phyloP scores from a whole-genome alignment of 2,797 vertebrate genomes.

The Otolemur crassicaudatus region DNA sequence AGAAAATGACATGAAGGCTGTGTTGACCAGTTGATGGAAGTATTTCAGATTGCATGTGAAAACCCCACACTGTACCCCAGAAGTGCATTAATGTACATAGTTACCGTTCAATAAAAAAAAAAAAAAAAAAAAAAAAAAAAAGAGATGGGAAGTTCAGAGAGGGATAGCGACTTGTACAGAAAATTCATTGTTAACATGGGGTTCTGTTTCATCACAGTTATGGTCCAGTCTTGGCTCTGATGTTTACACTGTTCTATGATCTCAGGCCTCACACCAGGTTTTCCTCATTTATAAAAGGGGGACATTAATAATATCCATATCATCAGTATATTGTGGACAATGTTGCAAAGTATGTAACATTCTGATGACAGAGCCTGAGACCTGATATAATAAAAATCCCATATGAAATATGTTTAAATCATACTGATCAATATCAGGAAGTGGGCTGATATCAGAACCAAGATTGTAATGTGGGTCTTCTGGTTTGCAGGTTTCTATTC shows the following conservation, averaged over 20 bases:
- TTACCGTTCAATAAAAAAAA: too few species aligned
- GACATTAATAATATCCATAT: not conserved
- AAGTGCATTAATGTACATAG: too few species aligned
- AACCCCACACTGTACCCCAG: too few species aligned
- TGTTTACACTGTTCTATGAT: conserved; percentile 10
- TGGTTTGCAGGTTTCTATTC: not conserved
- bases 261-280: not conserved
- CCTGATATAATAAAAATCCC: conserved; percentile 13
- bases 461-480: not conserved
- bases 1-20: too few species aligned
- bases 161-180: not conserved
- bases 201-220: conserved; percentile 26
- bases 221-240: not conserved
- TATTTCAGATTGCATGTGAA: too few species aligned
- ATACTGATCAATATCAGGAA: conserved; percentile 1
- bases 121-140: too few species aligned
- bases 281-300: conserved; percentile 5
- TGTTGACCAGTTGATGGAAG: too few species aligned
- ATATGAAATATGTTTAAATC: not conserved
- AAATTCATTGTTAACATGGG: conserved; percentile 35
- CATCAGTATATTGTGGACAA: conserved; percentile 1
- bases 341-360: not conserved
- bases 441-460: not conserved
- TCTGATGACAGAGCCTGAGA: not conserved
- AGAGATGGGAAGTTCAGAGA: conserved; percentile 11